Percentiles rank a stretch among this genome's conserved stretches.
Conservation (phyloP, 2,888 invertebrate genomes). For the Zygothrica quintamaculata region DNA sequence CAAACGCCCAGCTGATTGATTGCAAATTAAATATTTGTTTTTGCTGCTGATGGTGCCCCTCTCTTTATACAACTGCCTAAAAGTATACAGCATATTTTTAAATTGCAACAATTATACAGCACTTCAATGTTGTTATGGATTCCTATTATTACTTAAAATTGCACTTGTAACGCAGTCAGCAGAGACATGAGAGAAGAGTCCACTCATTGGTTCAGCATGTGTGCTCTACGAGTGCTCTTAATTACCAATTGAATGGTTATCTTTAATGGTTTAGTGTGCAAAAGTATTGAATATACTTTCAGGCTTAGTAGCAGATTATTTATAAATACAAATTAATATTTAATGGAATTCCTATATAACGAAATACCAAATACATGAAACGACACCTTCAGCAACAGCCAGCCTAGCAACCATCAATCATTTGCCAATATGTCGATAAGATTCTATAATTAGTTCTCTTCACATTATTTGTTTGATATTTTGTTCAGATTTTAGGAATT, state of each 20-base stretch:
- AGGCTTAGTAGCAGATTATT: conserved; percentile 41
- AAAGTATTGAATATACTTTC: no score
- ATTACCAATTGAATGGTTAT: conserved; percentile 34
- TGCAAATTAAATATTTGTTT: conserved; percentile 59
- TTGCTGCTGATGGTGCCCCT: conserved; percentile 8
- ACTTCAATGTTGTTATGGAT: neutral
- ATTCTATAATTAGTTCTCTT: no score
- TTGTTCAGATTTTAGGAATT: no score
- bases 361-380: no score
- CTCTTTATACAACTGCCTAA: conserved; percentile 23
- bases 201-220: conserved; percentile 23
- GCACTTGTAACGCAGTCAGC: no score
- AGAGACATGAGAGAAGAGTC: no score
- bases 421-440: no score
- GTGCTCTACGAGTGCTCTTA: conserved; percentile 24
- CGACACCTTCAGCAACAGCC: no score
- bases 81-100: conserved; percentile 28
- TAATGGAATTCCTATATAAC: conserved; percentile 32
- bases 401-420: no score
- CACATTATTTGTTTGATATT: no score
- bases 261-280: neutral
- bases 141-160: no score
- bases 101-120: neutral
- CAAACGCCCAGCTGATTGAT: conserved; percentile 52
- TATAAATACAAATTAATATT: conserved; percentile 44